Conservation (phyloP, 2,113 vertebrate genomes). For the Lagenorhynchus albirostris region DNA sequence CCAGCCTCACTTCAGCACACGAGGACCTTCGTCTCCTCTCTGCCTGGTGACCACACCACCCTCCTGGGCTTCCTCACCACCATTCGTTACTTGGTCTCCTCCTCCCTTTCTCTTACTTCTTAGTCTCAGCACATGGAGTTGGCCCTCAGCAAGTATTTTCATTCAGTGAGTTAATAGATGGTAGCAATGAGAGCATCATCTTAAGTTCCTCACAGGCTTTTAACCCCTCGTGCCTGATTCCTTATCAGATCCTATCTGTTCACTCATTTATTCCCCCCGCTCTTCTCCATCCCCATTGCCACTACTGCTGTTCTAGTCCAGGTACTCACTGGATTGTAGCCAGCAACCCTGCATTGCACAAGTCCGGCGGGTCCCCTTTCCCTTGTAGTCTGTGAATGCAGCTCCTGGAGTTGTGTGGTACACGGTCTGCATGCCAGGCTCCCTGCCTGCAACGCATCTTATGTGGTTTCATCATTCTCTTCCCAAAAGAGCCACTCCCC, state of each 20-base stretch:
- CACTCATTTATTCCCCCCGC: not conserved
- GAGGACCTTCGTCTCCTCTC: not conserved
- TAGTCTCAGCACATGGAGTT: conserved; percentile 1
- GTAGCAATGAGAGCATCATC: not conserved
- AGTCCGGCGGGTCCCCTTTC: not conserved
- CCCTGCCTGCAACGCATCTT: not conserved
- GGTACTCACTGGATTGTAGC: not conserved
- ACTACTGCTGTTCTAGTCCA: not conserved
- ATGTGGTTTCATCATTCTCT: not conserved
- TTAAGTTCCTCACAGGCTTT: conserved; percentile 7
- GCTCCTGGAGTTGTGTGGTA: not conserved
- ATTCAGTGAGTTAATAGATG: not conserved
- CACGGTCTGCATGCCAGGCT: not conserved
- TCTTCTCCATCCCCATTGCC: not conserved
- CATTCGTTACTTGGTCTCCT: not conserved
- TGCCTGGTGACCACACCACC: not conserved
- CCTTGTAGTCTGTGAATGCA: not conserved
- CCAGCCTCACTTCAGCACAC: not conserved
- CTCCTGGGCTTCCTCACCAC: not conserved
- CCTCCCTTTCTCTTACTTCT: not conserved
- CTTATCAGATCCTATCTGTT: not conserved
- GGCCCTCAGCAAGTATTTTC: not conserved
- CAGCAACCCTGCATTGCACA: not conserved
- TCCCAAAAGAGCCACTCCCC: not conserved
- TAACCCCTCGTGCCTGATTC: not conserved